Evolutionary conservation across 2,797 vertebrate genomes (phyloP).

Genomic region (Oophaga sylvatica): DNA sequence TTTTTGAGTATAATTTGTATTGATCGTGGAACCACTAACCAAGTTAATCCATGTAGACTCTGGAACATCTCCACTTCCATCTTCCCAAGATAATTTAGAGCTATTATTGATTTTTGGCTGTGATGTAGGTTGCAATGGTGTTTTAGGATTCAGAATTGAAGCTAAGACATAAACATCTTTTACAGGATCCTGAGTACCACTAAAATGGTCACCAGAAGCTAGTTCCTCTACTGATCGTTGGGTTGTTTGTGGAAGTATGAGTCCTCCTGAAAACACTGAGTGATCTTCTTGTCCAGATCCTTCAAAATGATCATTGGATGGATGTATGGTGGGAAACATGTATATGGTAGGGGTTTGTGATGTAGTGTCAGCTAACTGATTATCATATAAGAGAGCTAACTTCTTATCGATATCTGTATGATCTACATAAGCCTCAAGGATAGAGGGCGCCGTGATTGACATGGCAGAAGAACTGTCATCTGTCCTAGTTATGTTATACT

Average conservation of each 20-base stretch:
- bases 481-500: background rate
- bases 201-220: constrained; percentile 10
- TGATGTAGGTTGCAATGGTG: constrained; percentile 40
- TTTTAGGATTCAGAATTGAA: background rate
- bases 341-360: background rate
- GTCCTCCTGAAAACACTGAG: constrained; percentile 40
- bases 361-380: background rate
- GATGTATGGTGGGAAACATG: background rate
- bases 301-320: constrained; percentile 7
- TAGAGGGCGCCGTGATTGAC: background rate
- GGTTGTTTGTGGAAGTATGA: background rate
- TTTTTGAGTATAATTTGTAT: background rate
- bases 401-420: constrained; percentile 9
- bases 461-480: constrained; percentile 12
- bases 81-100: constrained; percentile 6
- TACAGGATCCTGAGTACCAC: background rate
- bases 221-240: constrained; percentile 21
- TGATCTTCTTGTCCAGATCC: background rate
- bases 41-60: constrained; percentile 63
- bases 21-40: background rate
- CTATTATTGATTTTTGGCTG: constrained; percentile 33
- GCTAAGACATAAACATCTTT: constrained; percentile 63
- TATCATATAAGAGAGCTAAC: background rate
- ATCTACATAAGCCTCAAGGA: background rate
- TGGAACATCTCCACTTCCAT: constrained; percentile 67